These are phyloP conservation scores for Hydrolagus colliei DNA, from an alignment of 2,797 vertebrate genomes.

Conservation along the genomic window DNA sequence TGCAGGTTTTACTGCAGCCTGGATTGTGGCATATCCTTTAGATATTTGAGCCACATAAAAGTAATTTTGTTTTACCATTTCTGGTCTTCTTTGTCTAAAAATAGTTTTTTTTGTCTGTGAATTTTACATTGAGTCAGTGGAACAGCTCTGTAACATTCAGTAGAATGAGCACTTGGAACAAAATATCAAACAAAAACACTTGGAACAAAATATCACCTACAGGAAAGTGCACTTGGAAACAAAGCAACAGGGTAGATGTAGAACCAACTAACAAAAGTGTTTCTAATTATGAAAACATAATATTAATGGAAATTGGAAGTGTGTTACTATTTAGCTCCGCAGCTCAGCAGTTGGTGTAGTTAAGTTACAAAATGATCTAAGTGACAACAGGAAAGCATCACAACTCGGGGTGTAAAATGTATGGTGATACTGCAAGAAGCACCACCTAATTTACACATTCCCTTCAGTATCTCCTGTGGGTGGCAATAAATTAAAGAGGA, in stretches of 20 bases:
- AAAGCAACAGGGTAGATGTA: background rate
- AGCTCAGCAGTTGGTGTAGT: background rate
- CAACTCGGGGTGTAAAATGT: background rate
- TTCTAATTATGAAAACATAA: background rate
- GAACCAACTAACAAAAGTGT: background rate
- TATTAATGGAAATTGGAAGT: background rate
- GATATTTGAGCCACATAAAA: too few species aligned
- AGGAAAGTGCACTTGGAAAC: background rate
- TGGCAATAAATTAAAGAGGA: background rate
- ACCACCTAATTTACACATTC: conserved; percentile 1
- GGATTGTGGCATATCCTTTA: too few species aligned
- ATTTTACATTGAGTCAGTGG: background rate
- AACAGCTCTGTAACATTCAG: background rate
- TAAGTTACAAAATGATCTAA: background rate
- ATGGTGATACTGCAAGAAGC: too few species aligned
- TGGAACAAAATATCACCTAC: background rate
- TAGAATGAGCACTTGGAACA: background rate
- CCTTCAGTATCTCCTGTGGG: background rate
- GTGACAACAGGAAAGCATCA: background rate
- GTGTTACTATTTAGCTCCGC: background rate
- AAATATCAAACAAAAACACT: background rate
- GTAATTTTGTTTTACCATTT: too few species aligned
- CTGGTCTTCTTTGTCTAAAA: background rate
- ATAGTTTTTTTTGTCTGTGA: background rate
- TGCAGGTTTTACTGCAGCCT: background rate